These are phyloP conservation scores for Cydia fagiglandana DNA, from an alignment of 1,140 invertebrate genomes.

Conservation along the genomic window DNA sequence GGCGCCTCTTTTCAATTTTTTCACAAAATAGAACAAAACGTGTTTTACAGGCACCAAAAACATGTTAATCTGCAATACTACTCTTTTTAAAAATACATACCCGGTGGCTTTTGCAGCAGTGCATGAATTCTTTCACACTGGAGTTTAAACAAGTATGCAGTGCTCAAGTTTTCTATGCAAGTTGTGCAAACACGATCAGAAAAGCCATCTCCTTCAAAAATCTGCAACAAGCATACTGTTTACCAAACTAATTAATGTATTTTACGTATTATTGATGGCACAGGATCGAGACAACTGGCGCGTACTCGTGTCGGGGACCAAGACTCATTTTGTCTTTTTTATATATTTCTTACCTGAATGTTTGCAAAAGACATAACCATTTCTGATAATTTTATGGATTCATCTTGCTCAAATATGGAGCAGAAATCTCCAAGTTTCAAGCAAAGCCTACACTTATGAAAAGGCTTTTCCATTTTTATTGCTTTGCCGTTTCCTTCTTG, in stretches of 20 bases:
- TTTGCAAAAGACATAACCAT: conserved; percentile 80
- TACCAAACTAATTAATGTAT: conserved; percentile 4
- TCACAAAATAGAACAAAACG: background rate
- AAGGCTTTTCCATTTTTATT: conserved; percentile 42
- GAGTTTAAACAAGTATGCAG: conserved; percentile 82
- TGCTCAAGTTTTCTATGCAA: conserved; percentile 82
- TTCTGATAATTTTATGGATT: conserved; percentile 72
- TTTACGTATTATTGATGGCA: too few species aligned
- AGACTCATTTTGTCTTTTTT: too few species aligned
- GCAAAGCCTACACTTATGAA: conserved; percentile 71
- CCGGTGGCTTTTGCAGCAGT: conserved; percentile 78
- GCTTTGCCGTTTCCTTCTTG: conserved; percentile 18
- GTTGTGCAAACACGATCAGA: conserved; percentile 81
- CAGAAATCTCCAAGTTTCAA: conserved; percentile 74
- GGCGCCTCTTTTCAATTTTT: background rate
- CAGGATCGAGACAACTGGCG: too few species aligned
- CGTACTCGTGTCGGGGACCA: too few species aligned
- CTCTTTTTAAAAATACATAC: conserved; percentile 40
- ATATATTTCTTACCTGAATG: conserved; percentile 74
- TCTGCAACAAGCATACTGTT: conserved; percentile 50
- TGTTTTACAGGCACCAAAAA: background rate
- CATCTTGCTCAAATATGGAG: conserved; percentile 74
- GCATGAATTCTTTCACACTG: conserved; percentile 82
- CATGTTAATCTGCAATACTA: background rate
- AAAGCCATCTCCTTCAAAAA: conserved; percentile 81